Evolutionary conservation across 2,113 vertebrate species (phyloP).

Genomic region (Lasiurus cinereus): DNA sequence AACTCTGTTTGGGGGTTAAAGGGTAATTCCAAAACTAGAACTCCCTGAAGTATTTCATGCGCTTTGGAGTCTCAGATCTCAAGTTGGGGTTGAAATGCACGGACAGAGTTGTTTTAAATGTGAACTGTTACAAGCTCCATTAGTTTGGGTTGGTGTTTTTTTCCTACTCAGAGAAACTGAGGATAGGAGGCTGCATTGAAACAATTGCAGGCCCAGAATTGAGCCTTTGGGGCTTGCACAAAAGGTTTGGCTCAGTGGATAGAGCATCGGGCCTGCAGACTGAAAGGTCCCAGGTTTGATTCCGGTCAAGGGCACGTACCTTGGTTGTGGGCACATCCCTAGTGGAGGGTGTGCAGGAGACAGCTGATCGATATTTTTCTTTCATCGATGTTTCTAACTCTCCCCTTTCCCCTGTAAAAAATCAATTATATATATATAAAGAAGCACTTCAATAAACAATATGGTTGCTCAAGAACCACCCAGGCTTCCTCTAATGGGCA

Average conservation of each 20-base stretch:
- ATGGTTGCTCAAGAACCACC: neutral
- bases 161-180: neutral
- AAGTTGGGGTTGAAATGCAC: conserved; percentile 24
- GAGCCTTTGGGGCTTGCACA: neutral
- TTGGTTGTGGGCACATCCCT: no score
- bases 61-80: conserved; percentile 47
- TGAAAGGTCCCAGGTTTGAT: no score
- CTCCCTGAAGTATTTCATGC: conserved; percentile 18
- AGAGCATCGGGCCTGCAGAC: no score
- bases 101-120: neutral
- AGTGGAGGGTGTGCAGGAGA: no score
- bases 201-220: neutral
- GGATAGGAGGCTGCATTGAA: neutral
- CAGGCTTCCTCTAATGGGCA: neutral
- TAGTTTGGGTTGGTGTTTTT: neutral
- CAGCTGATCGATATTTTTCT: no score
- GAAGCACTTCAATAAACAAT: neutral
- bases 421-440: no score
- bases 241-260: neutral
- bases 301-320: no score
- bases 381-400: no score
- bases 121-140: neutral
- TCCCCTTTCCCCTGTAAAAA: no score
- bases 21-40: conserved; percentile 17
- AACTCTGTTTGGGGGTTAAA: neutral